A percentile compares a stretch with the other conserved stretches of the same genome.
phyloP scores from a whole-genome alignment of 2,888 invertebrate genomes.

The Schrankia costaestrigalis region DNA sequence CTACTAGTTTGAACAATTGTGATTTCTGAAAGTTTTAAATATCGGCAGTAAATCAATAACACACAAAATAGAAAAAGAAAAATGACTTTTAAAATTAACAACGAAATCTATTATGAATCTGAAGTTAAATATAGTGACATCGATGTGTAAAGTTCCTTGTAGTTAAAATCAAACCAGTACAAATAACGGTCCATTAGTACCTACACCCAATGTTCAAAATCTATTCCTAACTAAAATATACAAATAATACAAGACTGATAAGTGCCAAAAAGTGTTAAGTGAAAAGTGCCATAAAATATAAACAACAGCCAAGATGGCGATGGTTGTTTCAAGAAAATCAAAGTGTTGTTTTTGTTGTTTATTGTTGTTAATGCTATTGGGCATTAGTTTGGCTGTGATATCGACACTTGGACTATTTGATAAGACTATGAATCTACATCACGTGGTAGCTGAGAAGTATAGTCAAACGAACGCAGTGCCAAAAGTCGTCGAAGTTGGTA shows the following conservation, averaged over 20 bases:
- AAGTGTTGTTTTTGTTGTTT: conserved; percentile 60
- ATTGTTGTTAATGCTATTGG: conserved; percentile 50
- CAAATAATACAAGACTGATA: conserved; percentile 22
- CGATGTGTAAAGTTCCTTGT: too few relatives aligned
- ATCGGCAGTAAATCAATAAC: too few relatives aligned
- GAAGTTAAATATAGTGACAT: too few relatives aligned
- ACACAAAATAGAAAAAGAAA: too few relatives aligned
- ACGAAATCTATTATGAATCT: too few relatives aligned
- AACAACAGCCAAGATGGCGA: conserved; percentile 63
- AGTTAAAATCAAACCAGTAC: background rate
- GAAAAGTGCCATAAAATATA: conserved; percentile 11
- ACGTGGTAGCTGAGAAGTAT: conserved; percentile 57
- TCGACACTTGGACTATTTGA: conserved; percentile 49
- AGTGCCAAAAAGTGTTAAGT: conserved; percentile 20
- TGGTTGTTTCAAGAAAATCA: conserved; percentile 62
- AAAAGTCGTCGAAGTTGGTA: conserved; percentile 33
- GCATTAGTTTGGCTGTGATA: conserved; percentile 56
- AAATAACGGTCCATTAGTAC: background rate
- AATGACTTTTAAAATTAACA: too few relatives aligned
- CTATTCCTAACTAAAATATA: background rate
- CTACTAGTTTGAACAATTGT: too few relatives aligned
- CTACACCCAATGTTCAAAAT: background rate
- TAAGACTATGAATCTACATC: conserved; percentile 35
- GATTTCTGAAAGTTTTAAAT: too few relatives aligned
- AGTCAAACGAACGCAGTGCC: conserved; percentile 43